Evolutionary conservation across 2,888 invertebrate species (phyloP), one percentile per base, ranked within the genome.

Genomic region (Macrostomum cliftonense): DNA sequence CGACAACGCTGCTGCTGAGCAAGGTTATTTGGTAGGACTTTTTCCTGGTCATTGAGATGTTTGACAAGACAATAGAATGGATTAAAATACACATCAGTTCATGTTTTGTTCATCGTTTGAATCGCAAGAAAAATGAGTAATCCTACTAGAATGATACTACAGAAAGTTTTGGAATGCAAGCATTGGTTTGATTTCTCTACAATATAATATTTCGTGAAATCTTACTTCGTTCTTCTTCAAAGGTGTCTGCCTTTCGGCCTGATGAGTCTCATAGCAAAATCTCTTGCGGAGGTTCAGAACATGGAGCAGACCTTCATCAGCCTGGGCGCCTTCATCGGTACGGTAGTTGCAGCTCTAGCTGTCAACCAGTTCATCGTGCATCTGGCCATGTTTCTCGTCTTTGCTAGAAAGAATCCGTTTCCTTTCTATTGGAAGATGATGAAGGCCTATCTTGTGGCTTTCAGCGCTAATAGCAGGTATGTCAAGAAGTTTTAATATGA

Each of bases 401-500:
- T 55, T 4, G 57, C 58, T 2, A 46, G 60, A 11, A 52, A 55
- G 21, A 63, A 62, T 53, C 63, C 63, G 0, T 59, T 53, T 49
- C 43, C 48, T 2, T 59, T 61, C 44, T 45, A 60, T 38, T 43
- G 53, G 7, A 54, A 56, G 5, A 52, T 62, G 19, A 52, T 58
- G 19, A 51, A 58, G 20, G 56, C 60, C 1, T 55, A 56, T 42
- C 55, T 60, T 54, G 59, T 61, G 20, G 57, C 54, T 1, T 59
- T 62, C 49, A 61, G 63, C 4, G 45, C 62, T 2, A 57, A 60
- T 1, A 58, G 59, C 55, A 57, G 60, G 63, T 63, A 53, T 58
- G 62, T 58, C 11, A 19, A 19, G 40, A 5, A 28, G 9, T 28
- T 4, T 28, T 28, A 28, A 28, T 28, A 28, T 7, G 9, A 28